A percentile compares a stretch with the other conserved stretches of the same genome.
Conservation (phyloP, 1,140 invertebrate genomes). For the Rhopalosiphum maidis region DNA sequence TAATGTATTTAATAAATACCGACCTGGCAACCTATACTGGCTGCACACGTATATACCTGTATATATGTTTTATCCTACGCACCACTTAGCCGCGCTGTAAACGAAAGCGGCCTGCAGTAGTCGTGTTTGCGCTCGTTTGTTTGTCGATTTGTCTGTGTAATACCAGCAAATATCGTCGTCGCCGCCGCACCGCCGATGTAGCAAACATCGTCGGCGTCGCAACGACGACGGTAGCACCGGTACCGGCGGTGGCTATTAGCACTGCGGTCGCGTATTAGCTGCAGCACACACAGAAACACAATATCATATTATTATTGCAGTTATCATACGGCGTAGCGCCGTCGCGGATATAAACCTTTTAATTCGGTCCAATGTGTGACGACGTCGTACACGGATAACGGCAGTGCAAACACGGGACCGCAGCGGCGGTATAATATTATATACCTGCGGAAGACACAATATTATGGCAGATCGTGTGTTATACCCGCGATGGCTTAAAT, state of each 20-base stretch:
- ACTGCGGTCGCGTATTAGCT: background rate
- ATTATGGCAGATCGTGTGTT: background rate
- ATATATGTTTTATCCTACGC: background rate
- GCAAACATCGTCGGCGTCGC: conserved; percentile 8
- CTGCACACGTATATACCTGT: too few species aligned
- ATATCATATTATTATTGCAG: background rate
- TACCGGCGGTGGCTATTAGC: background rate
- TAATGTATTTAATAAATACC: too few species aligned
- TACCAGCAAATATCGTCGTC: background rate
- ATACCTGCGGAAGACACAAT: background rate
- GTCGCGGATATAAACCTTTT: background rate
- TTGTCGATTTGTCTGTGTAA: conserved; percentile 36
- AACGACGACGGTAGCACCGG: background rate
- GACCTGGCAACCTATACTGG: too few species aligned
- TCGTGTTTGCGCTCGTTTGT: conserved; percentile 38
- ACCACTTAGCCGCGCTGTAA: background rate
- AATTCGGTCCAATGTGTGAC: background rate
- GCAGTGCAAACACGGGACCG: background rate
- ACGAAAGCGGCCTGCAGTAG: background rate
- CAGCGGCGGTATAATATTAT: background rate
- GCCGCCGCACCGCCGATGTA: background rate
- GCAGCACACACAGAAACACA: background rate
- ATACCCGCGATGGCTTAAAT: background rate
- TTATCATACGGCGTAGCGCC: too few species aligned
- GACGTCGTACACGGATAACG: background rate